Conservation (phyloP, 2,797 vertebrate species). For the Propithecus deckenii region DNA sequence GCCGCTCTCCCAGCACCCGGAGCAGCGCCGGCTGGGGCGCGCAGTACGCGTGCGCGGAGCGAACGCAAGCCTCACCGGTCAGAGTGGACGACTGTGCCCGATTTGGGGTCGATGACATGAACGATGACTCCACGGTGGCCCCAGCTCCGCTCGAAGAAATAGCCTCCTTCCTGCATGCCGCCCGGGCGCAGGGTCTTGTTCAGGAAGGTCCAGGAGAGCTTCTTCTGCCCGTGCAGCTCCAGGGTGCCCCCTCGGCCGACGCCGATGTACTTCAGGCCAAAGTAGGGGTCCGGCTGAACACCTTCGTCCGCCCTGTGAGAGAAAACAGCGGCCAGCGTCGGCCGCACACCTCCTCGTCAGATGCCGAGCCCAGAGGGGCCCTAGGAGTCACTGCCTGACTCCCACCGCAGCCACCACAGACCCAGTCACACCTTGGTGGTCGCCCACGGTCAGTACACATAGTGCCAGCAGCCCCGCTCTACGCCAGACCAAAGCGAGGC, state of each 20-base stretch:
- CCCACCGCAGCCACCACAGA: fast-evolving
- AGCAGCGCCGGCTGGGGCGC: fast-evolving
- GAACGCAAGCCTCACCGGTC: conserved; percentile 87
- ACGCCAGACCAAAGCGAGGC: neutral
- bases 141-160: conserved; percentile 94
- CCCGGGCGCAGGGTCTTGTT: conserved; percentile 93
- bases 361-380: neutral
- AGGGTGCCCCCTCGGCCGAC: conserved; percentile 91
- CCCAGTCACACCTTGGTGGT: neutral
- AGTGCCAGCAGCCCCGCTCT: no score
- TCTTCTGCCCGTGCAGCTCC: conserved; percentile 92
- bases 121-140: conserved; percentile 95
- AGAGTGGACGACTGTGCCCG: conserved; percentile 89
- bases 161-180: conserved; percentile 91
- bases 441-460: fast-evolving
- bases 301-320: conserved; percentile 89
- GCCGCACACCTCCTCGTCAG: fast-evolving
- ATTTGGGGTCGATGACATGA: conserved; percentile 91
- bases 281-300: conserved; percentile 89
- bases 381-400: no score
- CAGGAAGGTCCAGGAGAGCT: conserved; percentile 96
- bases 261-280: conserved; percentile 94
- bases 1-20: fast-evolving
- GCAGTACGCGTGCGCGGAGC: fast-evolving
- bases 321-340: neutral